Conservation (phyloP, 2,888 invertebrate species). For the Hemithea aestivaria region DNA sequence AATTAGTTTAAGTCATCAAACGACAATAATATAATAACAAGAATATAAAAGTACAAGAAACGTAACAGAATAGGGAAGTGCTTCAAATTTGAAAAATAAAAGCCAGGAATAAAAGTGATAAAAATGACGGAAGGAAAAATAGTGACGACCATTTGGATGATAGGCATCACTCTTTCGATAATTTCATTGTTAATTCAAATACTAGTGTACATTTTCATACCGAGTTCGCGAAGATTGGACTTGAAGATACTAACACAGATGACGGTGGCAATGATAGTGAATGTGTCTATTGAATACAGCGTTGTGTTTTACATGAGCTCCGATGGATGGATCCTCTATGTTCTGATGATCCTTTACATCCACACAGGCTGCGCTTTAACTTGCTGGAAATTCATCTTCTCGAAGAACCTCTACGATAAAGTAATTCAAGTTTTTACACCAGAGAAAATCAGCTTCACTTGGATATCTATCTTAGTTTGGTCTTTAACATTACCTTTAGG, state of each 20-base stretch:
- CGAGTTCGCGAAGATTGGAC: slow-evolving; percentile 39
- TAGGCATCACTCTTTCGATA: too few relatives aligned
- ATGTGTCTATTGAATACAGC: slow-evolving; percentile 39
- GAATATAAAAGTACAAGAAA: too few relatives aligned
- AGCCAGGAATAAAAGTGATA: too few relatives aligned
- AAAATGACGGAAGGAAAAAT: too few relatives aligned
- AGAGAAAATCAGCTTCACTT: too few relatives aligned
- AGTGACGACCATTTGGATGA: not conserved
- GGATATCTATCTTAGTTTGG: too few relatives aligned
- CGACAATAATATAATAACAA: too few relatives aligned
- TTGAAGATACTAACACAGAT: slow-evolving; percentile 50
- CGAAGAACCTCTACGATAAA: slow-evolving; percentile 53
- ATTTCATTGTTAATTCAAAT: slow-evolving; percentile 33
- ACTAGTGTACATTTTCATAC: slow-evolving; percentile 32
- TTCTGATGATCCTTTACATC: slow-evolving; percentile 33
- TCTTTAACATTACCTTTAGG: too few relatives aligned
- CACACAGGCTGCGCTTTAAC: slow-evolving; percentile 46
- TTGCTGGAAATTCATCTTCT: slow-evolving; percentile 52
- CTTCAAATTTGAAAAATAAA: too few relatives aligned
- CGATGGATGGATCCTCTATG: slow-evolving; percentile 1
- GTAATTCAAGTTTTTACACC: slow-evolving; percentile 30
- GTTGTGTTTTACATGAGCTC: slow-evolving; percentile 17
- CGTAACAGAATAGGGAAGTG: too few relatives aligned
- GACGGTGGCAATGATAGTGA: slow-evolving; percentile 45
- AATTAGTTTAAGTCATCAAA: too few relatives aligned